A percentile compares a stretch with the other conserved stretches of the same genome.
Evolutionary conservation across 2,113 vertebrate species (phyloP).

Genomic region (Atlantisia rogersi): DNA sequence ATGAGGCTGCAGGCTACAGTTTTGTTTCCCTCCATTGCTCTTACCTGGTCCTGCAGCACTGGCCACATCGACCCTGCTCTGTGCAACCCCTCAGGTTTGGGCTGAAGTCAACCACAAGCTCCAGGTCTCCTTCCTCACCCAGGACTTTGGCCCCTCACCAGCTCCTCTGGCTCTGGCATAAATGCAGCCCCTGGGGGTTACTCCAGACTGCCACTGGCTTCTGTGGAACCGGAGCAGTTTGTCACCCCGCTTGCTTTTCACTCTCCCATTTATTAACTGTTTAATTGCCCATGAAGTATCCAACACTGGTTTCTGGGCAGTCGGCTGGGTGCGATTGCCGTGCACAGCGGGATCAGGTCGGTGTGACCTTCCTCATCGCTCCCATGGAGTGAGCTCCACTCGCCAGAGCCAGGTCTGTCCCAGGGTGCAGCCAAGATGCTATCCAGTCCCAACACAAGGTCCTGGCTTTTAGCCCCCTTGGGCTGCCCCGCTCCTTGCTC

Average conservation of each 20-base stretch:
- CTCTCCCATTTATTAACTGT: accelerated
- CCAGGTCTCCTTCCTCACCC: background rate
- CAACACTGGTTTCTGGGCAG: background rate
- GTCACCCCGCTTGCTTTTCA: background rate
- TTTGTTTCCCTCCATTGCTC: accelerated
- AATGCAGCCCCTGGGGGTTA: background rate
- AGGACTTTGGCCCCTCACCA: background rate
- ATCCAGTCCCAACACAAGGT: background rate
- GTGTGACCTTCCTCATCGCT: background rate
- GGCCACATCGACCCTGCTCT: background rate
- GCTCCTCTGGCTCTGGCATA: accelerated
- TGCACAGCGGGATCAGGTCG: background rate
- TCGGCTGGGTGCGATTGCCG: background rate
- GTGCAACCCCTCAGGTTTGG: background rate
- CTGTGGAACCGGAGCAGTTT: background rate
- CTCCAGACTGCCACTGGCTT: background rate
- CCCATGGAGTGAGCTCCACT: accelerated
- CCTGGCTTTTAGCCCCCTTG: background rate
- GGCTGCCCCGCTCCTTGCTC: background rate
- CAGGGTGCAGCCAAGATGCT: background rate
- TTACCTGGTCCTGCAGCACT: background rate
- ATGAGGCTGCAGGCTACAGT: background rate
- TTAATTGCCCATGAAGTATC: background rate
- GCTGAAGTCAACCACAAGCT: background rate
- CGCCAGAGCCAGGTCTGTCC: background rate